Evolutionary conservation across 2,888 invertebrate genomes (phyloP).

Genomic region (Candidula unifasciata): DNA sequence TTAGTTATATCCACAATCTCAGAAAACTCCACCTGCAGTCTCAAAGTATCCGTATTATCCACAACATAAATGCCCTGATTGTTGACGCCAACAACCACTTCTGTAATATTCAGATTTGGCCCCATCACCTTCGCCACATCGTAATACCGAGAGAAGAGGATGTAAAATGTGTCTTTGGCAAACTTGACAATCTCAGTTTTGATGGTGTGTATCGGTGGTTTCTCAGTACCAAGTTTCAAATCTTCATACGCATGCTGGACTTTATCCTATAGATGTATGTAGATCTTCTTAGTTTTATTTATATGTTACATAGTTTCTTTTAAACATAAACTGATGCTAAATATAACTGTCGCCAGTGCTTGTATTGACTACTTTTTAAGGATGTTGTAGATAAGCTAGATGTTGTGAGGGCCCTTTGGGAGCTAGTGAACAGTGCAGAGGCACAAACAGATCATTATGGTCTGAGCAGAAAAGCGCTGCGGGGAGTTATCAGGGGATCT

Average conservation of each 20-base stretch:
- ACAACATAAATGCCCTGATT: constrained; percentile 66
- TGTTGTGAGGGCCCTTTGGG: too few species aligned
- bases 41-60: constrained; percentile 66
- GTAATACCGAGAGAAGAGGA: constrained; percentile 69
- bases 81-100: constrained; percentile 67
- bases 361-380: too few species aligned
- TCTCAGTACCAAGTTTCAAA: constrained; percentile 30
- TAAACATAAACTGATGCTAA: too few species aligned
- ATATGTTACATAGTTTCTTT: too few species aligned
- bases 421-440: too few species aligned
- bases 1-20: constrained; percentile 62
- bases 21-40: constrained; percentile 61
- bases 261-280: constrained; percentile 38
- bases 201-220: constrained; percentile 55
- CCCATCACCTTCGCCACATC: constrained; percentile 63
- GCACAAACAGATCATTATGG: too few species aligned
- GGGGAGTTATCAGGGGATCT: too few species aligned
- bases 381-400: too few species aligned
- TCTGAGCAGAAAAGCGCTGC: too few species aligned
- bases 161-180: constrained; percentile 68
- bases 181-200: constrained; percentile 67
- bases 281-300: background rate
- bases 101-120: constrained; percentile 31
- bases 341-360: too few species aligned
- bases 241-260: constrained; percentile 19